A percentile compares a stretch with the other conserved stretches of the same genome.
phyloP scores from a whole-genome alignment of 2,113 vertebrate genomes.

The Lynx canadensis region DNA sequence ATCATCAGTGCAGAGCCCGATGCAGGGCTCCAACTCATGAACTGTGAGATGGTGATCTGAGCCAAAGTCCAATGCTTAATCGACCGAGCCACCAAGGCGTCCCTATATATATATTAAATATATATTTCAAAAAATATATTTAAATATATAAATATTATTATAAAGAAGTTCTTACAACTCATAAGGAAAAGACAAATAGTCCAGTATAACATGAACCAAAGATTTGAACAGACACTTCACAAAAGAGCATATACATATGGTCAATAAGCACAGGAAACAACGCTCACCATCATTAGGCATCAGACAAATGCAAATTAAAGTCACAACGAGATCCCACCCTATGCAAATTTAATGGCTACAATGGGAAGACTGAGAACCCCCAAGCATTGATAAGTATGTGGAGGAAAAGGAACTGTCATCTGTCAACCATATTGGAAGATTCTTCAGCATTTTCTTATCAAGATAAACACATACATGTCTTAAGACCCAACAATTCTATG shows the following conservation, averaged over 20 bases:
- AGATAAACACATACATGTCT: background rate
- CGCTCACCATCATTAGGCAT: background rate
- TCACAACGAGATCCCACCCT: background rate
- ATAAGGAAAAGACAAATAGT: background rate
- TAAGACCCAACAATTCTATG: background rate
- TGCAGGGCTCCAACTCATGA: too few relatives aligned
- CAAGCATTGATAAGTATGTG: background rate
- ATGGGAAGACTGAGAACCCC: background rate
- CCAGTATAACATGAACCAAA: background rate
- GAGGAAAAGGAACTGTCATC: background rate
- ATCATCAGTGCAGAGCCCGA: too few relatives aligned
- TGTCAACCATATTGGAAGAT: background rate
- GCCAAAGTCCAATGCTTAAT: too few relatives aligned
- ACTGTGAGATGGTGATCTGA: too few relatives aligned
- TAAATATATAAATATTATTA: background rate
- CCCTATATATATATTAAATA: too few relatives aligned
- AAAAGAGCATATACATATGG: background rate
- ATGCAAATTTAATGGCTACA: background rate
- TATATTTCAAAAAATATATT: background rate
- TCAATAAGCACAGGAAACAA: background rate
- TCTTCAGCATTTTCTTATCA: background rate
- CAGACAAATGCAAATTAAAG: background rate
- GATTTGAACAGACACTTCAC: background rate
- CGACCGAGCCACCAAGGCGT: too few relatives aligned
- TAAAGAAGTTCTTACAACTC: background rate